Evolutionary conservation across 1,140 invertebrate genomes (phyloP), one percentile per base, ranked within the genome.

Genomic region (Zaprionus kolodkinae): DNA sequence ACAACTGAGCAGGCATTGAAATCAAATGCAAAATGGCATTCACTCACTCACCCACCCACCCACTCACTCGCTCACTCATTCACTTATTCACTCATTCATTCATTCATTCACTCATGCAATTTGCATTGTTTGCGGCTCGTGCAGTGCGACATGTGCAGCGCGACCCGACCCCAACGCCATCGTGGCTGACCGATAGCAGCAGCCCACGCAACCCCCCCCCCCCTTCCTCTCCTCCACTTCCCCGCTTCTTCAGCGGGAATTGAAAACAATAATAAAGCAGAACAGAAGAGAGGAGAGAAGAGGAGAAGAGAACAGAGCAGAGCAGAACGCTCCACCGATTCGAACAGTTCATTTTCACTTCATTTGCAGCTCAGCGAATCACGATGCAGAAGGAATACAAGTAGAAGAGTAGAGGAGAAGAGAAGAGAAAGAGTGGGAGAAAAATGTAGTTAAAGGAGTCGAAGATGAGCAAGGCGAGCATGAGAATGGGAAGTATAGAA

Each of bases 11-110:
- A 50, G 71, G 57, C 76, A 88, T 84, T 79, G 70, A 87, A 87
- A 88, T 71, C 79, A 88, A 87, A 88, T 87, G 83, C 77, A 88
- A 87, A 87, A 87, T 87, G 83, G 83, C 83, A 87, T 87, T 87
- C 83, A 87, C 88, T 88, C 84, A 88, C 89, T 78, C 81, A 85
- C 40, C 15, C 40, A 45, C 88, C 7, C n/a, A 45, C 40, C 9
- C 40, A 45, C n/a, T 15, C n/a, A 15, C n/a, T 45, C 40, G 15
- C 40, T 15, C 40, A 45, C n/a, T 15, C n/a, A 15, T n/a, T 45
- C 40, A 15, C 88, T 87, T 85, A 89, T 89, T 81, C 81, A 85
- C 7, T 45, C 40, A 45, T 40, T 40, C 38, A 40, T 40, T 40
- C 38, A 45, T n/a, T 45, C 83, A 87, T 88, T 87, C 83, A 87